Evolutionary conservation across 1,140 invertebrate species (phyloP).

Genomic region (Nephila pilipes): DNA sequence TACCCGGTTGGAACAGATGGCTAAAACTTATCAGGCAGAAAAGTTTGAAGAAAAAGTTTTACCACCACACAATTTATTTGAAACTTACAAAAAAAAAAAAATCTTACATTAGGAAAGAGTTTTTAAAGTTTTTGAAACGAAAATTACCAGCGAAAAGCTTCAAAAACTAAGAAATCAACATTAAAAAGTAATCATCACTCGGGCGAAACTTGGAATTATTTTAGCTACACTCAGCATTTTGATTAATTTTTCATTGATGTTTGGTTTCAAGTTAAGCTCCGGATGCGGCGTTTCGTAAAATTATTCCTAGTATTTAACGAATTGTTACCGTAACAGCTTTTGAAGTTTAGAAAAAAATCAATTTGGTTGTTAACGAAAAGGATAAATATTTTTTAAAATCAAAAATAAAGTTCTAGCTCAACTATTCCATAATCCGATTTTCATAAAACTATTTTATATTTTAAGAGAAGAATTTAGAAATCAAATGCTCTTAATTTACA

Average conservation of each 20-base stretch:
- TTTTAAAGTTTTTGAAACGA: slow-evolving; percentile 35
- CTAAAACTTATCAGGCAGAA: slow-evolving; percentile 33
- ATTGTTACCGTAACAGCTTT: too few relatives aligned
- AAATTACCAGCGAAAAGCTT: slow-evolving; percentile 10
- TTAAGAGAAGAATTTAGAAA: too few relatives aligned
- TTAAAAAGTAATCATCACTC: slow-evolving; percentile 47
- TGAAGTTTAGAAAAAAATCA: too few relatives aligned
- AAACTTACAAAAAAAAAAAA: slow-evolving; percentile 10
- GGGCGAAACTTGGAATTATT: neutral
- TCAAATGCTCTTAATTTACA: too few relatives aligned
- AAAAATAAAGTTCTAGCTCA: too few relatives aligned
- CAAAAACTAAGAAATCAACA: slow-evolving; percentile 42
- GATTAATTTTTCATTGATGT: slow-evolving; percentile 36
- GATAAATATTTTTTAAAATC: too few relatives aligned
- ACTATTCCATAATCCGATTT: too few relatives aligned
- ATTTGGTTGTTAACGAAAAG: too few relatives aligned
- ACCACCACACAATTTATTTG: neutral
- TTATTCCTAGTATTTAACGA: too few relatives aligned
- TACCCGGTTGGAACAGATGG: slow-evolving; percentile 8
- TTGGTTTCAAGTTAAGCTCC: neutral
- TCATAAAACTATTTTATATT: too few relatives aligned
- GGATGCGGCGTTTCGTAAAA: too few relatives aligned
- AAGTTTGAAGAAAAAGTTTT: neutral
- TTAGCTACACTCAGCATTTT: neutral
- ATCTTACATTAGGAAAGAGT: neutral